Base-by-base conservation (phyloP, 2,888 invertebrate genomes). In the Acholoe squamosa region DNA sequence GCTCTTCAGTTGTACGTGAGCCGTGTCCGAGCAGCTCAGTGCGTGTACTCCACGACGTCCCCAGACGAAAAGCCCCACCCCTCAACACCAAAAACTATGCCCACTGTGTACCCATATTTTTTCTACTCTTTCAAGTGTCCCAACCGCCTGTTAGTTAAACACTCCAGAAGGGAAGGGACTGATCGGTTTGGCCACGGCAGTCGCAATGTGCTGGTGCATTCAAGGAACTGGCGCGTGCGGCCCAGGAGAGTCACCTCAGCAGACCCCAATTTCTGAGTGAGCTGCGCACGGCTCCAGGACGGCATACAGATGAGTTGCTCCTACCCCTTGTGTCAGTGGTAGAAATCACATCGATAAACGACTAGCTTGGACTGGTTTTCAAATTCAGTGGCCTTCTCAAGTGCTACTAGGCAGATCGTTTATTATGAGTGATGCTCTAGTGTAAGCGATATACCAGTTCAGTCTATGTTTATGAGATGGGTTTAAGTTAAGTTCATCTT, bases 251-350 rank as follows among this genome's bases (percentile, higher is more conserved):
- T 71, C 71, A 71, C 25, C 71, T 22, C 71, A 14, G 71, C 25
- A 25, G 71, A 71, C 71, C 71, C 14, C 71, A 71, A 71, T 71
- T 71, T 71, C 71, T 71, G 71, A 71, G 28, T 71, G 71, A n/a
- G 71, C 14, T 28, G 71, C 28, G 10, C 25, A 25, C 28, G 71
- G 71, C 25, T n/a, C 28, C 71, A 71, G 31, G 71, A 19, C 61
- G 19, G 71, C 25, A 71, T 71, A 25, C 71, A 28, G 31, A 71
- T 71, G 71, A 71, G 71, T 25, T 28, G 71, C 25, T n/a, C 71
- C 14, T 71, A 28, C 14, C 71, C 28, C 31, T 19, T 61, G 7
- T 19, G 61, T n/a, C 61, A 61, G 61, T 19, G 22, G 61, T 3
- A 61, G 61, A 61, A 61, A 61, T 61, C 61, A 71, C 71, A 71